Percentiles rank a stretch among this genome's conserved stretches.
These are phyloP conservation scores for Megalurothrips usitatus DNA, from an alignment of 2,888 invertebrate species.

Conservation along the genomic window DNA sequence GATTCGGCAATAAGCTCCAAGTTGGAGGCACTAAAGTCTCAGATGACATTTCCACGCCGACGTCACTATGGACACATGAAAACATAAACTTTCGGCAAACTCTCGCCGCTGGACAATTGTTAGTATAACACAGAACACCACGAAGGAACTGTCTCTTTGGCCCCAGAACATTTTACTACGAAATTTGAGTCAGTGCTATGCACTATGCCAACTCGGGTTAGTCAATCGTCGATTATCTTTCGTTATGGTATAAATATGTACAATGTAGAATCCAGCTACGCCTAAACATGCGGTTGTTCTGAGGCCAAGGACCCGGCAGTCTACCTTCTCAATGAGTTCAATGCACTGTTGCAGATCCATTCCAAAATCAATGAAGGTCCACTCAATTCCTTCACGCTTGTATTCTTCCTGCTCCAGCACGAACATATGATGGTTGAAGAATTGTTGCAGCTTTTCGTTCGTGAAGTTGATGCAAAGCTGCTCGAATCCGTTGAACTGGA, in stretches of 20 bases:
- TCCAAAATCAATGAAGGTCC: constrained; percentile 94
- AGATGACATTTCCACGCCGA: background rate
- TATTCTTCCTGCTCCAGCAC: constrained; percentile 94
- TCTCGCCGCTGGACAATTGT: constrained; percentile 1
- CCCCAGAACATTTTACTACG: background rate
- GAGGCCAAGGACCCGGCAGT: constrained; percentile 33
- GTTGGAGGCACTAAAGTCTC: constrained; percentile 7
- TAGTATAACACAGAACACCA: constrained; percentile 21
- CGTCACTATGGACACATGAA: constrained; percentile 3
- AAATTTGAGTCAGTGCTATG: background rate
- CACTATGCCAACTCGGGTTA: background rate
- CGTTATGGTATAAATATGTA: background rate
- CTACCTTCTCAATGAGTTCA: constrained; percentile 86
- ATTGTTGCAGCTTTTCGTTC: constrained; percentile 92
- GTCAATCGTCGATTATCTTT: constrained; percentile 2
- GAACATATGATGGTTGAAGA: constrained; percentile 96
- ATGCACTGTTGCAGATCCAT: constrained; percentile 90
- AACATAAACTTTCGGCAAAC: background rate
- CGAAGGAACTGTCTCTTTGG: constrained; percentile 24
- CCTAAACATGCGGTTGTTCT: constrained; percentile 7
- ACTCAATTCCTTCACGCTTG: constrained; percentile 83
- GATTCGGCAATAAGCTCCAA: background rate
- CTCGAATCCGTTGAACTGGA: constrained; percentile 88
- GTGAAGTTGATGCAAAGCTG: constrained; percentile 96
- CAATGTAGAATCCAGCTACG: background rate